Percentiles rank a stretch among this genome's conserved stretches.
These are phyloP conservation scores for Diceros bicornis DNA, from an alignment of 2,797 vertebrate species.

Conservation along the genomic window DNA sequence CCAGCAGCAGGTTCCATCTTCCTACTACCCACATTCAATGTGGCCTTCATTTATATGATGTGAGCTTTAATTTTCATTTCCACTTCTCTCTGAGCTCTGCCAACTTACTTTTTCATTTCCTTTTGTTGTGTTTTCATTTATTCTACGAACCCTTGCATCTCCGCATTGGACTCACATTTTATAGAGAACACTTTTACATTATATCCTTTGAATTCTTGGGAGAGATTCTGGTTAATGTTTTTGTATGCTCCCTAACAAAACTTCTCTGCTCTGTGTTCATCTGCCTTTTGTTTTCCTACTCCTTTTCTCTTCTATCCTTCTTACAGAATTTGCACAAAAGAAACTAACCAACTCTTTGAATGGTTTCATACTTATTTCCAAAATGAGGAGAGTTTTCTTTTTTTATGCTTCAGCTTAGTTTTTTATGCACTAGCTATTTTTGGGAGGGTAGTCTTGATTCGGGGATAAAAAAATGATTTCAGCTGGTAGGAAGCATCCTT, in stretches of 20 bases:
- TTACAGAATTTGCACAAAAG: neutral
- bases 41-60: neutral
- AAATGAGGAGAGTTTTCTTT: neutral
- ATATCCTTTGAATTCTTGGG: neutral
- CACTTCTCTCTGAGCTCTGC: conserved; percentile 19
- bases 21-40: neutral
- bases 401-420: neutral
- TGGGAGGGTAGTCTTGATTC: neutral
- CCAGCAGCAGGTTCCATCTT: neutral
- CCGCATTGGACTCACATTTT: neutral
- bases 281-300: neutral
- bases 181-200: neutral
- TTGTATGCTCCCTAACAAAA: neutral
- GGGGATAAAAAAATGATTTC: neutral
- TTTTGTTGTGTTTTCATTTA: conserved; percentile 58
- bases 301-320: neutral
- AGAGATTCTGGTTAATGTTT: conserved; percentile 37
- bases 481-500: neutral
- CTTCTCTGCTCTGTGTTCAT: neutral
- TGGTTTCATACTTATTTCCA: neutral
- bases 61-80: conserved; percentile 52
- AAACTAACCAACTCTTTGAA: neutral
- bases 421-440: neutral
- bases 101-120: conserved; percentile 55
- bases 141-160: neutral